Percentiles rank a stretch among this genome's conserved stretches.
Conservation (phyloP, 2,888 invertebrate genomes). For the Ectobius pallidus region DNA sequence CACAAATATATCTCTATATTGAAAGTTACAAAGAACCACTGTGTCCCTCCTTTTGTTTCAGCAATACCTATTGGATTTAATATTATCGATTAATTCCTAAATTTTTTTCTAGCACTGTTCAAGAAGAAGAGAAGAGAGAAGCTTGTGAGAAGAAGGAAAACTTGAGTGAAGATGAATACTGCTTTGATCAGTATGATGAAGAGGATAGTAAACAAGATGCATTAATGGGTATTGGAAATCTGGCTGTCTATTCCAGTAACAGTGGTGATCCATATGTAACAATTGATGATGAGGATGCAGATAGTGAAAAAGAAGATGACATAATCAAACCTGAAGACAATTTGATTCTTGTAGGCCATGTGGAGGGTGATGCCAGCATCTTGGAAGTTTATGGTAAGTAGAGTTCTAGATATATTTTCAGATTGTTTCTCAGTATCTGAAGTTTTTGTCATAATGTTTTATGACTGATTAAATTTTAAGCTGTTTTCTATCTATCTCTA, state of each 20-base stretch:
- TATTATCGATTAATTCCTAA: no score
- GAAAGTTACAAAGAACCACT: no score
- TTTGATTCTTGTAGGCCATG: constrained; percentile 83
- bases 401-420: no score
- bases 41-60: no score
- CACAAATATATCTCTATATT: no score
- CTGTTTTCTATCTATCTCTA: no score
- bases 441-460: no score
- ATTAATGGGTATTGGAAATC: constrained; percentile 47
- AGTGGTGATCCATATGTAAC: constrained; percentile 57
- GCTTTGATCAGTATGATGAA: constrained; percentile 76
- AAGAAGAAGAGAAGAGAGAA: constrained; percentile 50
- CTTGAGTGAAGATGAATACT: constrained; percentile 72
- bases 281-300: constrained; percentile 54
- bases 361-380: constrained; percentile 83
- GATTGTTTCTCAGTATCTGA: no score
- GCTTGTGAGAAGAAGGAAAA: no score
- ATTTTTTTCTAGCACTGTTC: constrained; percentile 51
- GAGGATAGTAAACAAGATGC: constrained; percentile 58
- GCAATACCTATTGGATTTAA: no score
- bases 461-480: no score
- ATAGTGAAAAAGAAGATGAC: constrained; percentile 89
- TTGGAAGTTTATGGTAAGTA: constrained; percentile 84
- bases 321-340: constrained; percentile 88
- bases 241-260: constrained; percentile 52